Base-by-base conservation (phyloP, 2,113 vertebrate genomes). In the Grammomys dolichurus region DNA sequence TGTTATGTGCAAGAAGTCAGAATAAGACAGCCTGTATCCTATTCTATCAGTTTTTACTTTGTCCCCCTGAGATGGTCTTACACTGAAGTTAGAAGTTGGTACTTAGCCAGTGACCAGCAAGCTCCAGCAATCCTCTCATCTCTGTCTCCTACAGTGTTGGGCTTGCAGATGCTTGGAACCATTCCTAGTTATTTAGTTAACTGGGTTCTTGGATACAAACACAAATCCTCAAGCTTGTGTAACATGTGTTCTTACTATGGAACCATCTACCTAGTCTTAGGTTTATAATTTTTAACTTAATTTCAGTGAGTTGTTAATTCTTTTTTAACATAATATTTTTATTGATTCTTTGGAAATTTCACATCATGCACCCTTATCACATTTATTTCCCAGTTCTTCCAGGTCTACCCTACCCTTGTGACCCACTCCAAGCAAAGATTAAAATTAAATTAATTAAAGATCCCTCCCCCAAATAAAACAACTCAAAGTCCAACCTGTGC, bases 261-360 rank as follows among this genome's bases (percentile, higher is more conserved):
- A 54, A 46, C 33, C 20, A 87, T 54, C 65, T 54, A 48, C 9
- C 31, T 6, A 88, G 48, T 12, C 22, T 10, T 31, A 13, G 56
- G 86, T 56, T 87, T 58, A 46, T 88, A 58, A 33, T 58, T 80
- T 78, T 93, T 26, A 92, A 87, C 56, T 89, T 92, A 78, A 84
- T 56, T 56, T 95, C 48, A 40, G 82, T 69, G 80, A 91, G 33
- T 85, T 84, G 24, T n/a, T 84, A 28, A 28, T 93, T 75, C 24
- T 89, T 93, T 86, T 73, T 70, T 16, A 70, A 16, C 67, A 19
- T n/a, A 19, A 72, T 72, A 19, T 17, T 72, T 70, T 72, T 72
- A 72, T 72, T 72, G 14, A 72, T 72, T 72, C 69, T 72, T 72
- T 8, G 16, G 16, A 36, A n/a, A 72, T 72, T 72, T 72, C 33